Evolutionary conservation across 2,113 vertebrate species (phyloP).

Genomic region (Macrotis lagotis): DNA sequence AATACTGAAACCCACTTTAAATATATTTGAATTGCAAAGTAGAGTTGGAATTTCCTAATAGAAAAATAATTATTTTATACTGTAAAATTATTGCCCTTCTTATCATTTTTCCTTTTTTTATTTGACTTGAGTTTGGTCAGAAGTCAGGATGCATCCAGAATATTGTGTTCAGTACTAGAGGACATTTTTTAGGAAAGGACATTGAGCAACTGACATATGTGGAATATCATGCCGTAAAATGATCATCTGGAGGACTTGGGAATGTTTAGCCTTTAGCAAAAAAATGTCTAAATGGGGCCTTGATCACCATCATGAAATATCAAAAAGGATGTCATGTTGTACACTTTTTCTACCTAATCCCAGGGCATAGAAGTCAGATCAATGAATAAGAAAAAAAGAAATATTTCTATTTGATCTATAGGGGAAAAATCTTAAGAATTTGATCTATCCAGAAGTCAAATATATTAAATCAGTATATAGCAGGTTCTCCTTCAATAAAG

Average conservation of each 20-base stretch:
- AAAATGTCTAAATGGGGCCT: background rate
- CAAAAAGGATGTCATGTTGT: background rate
- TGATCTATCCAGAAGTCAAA: background rate
- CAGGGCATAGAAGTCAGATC: background rate
- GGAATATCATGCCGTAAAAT: background rate
- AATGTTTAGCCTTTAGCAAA: background rate
- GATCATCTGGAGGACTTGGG: background rate
- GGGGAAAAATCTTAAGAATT: background rate
- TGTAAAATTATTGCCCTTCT: background rate
- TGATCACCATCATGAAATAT: background rate
- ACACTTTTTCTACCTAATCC: background rate
- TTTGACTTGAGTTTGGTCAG: background rate
- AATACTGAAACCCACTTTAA: conserved; percentile 21
- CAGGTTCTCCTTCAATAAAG: background rate
- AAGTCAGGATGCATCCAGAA: background rate
- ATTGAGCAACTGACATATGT: background rate
- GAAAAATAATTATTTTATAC: conserved; percentile 2
- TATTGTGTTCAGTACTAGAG: background rate
- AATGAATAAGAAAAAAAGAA: background rate
- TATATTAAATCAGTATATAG: background rate
- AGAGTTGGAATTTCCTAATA: conserved; percentile 17
- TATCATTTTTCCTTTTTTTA: background rate
- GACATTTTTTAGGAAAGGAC: background rate
- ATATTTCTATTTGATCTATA: background rate
- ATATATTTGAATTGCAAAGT: background rate